Conservation (phyloP, 2,888 invertebrate genomes). For the Troglohyphantes excavatus region DNA sequence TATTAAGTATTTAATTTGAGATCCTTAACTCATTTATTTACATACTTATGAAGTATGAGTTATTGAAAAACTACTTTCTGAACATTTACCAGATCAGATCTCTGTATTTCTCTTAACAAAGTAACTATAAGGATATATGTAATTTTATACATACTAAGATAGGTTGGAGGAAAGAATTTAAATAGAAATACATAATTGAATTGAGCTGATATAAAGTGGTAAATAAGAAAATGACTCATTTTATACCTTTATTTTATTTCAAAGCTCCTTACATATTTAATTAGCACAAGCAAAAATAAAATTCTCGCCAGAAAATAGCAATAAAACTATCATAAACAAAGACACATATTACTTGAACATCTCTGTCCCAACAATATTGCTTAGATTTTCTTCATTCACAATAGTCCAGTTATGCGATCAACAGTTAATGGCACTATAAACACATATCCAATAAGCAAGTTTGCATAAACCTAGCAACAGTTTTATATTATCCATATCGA, state of each 20-base stretch:
- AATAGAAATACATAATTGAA: no score
- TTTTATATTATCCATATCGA: slow-evolving; percentile 7
- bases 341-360: slow-evolving; percentile 20
- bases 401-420: slow-evolving; percentile 36
- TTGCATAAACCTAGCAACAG: not conserved
- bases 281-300: slow-evolving; percentile 71
- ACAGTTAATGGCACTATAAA: slow-evolving; percentile 29
- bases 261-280: slow-evolving; percentile 50
- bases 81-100: no score
- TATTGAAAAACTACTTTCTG: no score
- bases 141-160: no score
- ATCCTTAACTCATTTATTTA: no score
- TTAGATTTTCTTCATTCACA: slow-evolving; percentile 18
- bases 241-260: slow-evolving; percentile 31
- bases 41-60: no score
- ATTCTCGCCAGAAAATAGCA: slow-evolving; percentile 64
- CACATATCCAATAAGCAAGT: slow-evolving; percentile 11
- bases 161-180: no score
- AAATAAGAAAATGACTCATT: not conserved
- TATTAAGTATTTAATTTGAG: no score
- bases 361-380: slow-evolving; percentile 53
- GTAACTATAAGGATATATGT: no score
- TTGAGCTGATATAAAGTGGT: no score
- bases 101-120: no score
- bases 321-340: slow-evolving; percentile 43